Conservation (phyloP, 2,113 vertebrate species). For the Atlantisia rogersi region DNA sequence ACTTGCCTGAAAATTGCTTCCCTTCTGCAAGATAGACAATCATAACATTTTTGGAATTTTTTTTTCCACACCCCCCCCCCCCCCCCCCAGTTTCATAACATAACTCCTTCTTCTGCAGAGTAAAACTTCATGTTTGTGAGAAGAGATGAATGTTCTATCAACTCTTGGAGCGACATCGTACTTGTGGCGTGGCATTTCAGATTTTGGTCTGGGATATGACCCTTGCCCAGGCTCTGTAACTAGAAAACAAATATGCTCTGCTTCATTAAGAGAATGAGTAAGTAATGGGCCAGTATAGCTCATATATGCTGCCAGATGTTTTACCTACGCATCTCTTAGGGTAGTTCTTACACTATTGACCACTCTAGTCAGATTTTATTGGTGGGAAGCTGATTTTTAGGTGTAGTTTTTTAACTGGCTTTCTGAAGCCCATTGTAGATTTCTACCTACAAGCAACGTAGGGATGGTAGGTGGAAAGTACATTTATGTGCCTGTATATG, state of each 20-base stretch:
- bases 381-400: not conserved
- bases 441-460: not conserved
- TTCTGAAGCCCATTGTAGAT: not conserved
- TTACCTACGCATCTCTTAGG: not conserved
- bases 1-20: conserved; percentile 72
- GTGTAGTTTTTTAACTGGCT: not conserved
- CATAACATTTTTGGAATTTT: conserved; percentile 66
- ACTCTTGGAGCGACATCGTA: not conserved
- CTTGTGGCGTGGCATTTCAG: not conserved
- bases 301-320: not conserved
- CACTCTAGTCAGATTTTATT: not conserved
- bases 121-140: conserved; percentile 46
- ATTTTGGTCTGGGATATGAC: conserved; percentile 21
- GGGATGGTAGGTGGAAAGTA: not conserved
- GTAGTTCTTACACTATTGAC: not conserved
- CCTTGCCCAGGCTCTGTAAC: not conserved
- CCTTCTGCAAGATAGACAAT: conserved; percentile 71
- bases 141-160: not conserved
- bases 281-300: not conserved
- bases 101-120: conserved; percentile 33
- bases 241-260: not conserved
- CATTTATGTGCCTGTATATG: not conserved
- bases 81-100: conserved; percentile 24
- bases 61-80: too few species aligned
- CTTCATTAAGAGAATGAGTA: not conserved